Percentiles rank a stretch among this genome's conserved stretches.
These are phyloP conservation scores for Acrocyrtus sp. DNA, from an alignment of 2,888 invertebrate species.

Conservation along the genomic window DNA sequence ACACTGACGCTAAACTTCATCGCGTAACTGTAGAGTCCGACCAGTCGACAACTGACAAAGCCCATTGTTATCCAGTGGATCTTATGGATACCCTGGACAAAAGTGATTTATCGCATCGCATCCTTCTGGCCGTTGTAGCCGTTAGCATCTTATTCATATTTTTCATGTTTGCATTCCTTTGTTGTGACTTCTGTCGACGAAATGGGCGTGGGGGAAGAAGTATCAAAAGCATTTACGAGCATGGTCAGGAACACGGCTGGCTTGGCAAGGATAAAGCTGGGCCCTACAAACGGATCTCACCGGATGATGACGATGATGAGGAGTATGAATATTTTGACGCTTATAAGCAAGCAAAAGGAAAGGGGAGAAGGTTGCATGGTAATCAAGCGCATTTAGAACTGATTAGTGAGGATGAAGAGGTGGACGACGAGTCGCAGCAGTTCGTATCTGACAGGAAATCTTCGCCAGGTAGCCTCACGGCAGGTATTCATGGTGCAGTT, in stretches of 20 bases:
- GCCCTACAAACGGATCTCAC: constrained; percentile 51
- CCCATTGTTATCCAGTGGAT: constrained; percentile 70
- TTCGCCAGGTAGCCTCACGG: neutral
- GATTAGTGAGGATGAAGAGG: constrained; percentile 44
- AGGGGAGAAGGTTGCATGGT: neutral
- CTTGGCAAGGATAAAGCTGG: constrained; percentile 15
- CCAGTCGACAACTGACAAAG: constrained; percentile 63
- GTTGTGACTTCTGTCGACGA: constrained; percentile 47
- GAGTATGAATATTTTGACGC: constrained; percentile 16
- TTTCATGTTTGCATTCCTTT: constrained; percentile 45
- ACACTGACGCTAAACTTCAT: constrained; percentile 71
- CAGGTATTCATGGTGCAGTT: neutral
- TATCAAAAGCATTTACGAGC: constrained; percentile 15
- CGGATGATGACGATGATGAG: constrained; percentile 36
- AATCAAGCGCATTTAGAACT: constrained; percentile 30
- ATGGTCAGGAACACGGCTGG: constrained; percentile 10
- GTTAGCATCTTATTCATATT: constrained; percentile 65
- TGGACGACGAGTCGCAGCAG: no score
- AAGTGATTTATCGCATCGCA: constrained; percentile 69
- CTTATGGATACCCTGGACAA: constrained; percentile 68
- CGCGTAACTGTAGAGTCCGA: constrained; percentile 63
- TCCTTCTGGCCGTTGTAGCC: constrained; percentile 67
- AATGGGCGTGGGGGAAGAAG: constrained; percentile 10
- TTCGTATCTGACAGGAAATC: no score
- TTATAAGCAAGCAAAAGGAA: neutral